Conservation (phyloP, 2,888 invertebrate species). For the Melipona beecheii region DNA sequence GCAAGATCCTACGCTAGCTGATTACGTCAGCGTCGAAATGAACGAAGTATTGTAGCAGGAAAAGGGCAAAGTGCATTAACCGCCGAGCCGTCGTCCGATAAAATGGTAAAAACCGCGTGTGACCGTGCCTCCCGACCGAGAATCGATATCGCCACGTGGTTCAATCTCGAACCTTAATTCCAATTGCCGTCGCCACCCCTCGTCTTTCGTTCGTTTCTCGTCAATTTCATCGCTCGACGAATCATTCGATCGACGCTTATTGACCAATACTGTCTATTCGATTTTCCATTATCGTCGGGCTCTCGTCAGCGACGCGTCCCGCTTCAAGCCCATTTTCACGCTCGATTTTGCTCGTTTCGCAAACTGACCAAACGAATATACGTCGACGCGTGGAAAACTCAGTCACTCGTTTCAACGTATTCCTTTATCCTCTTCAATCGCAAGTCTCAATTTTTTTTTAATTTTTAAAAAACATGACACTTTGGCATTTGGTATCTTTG, state of each 20-base stretch:
- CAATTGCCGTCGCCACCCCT: too few species aligned
- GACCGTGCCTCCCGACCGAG: not conserved
- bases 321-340: too few species aligned
- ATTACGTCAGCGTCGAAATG: conserved; percentile 49
- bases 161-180: not conserved
- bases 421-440: too few species aligned
- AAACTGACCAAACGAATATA: too few species aligned
- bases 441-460: too few species aligned
- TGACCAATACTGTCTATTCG: not conserved
- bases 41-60: conserved; percentile 21
- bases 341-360: too few species aligned
- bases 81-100: conserved; percentile 17
- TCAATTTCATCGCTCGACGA: not conserved
- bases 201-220: not conserved
- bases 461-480: too few species aligned
- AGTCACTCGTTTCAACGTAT: too few species aligned
- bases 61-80: conserved; percentile 49
- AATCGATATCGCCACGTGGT: not conserved
- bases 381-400: too few species aligned
- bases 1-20: conserved; percentile 33
- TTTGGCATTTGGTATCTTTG: too few species aligned
- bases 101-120: conserved; percentile 14
- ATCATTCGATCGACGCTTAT: not conserved
- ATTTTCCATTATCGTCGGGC: not conserved
- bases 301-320: too few species aligned